These are phyloP conservation scores for Resseliella maxima DNA, from an alignment of 2,888 invertebrate genomes.

Conservation along the genomic window DNA sequence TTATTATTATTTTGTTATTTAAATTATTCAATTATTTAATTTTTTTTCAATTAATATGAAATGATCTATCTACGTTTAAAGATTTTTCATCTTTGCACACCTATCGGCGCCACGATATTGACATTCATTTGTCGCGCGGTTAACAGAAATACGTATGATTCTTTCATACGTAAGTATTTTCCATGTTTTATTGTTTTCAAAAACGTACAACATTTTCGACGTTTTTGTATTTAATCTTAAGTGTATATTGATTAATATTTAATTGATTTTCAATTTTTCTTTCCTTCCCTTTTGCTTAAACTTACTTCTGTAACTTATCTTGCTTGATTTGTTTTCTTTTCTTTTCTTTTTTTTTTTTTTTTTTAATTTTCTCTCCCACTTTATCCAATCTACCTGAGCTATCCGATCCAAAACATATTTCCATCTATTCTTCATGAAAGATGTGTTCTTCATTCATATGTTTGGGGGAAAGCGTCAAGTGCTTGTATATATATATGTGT, in stretches of 20 bases:
- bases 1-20: background rate
- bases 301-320: too few species aligned
- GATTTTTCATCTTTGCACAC: background rate
- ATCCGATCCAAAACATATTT: too few species aligned
- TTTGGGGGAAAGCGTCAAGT: too few species aligned
- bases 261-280: background rate
- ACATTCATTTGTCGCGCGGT: conserved; percentile 21
- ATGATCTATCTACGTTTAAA: conserved; percentile 35
- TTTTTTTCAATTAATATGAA: background rate
- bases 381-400: background rate
- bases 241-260: background rate
- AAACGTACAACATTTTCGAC: too few species aligned
- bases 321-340: background rate
- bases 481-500: background rate
- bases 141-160: background rate
- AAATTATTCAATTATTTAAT: background rate
- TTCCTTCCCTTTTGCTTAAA: too few species aligned
- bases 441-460: too few species aligned
- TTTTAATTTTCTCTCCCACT: background rate
- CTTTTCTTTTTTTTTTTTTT: background rate
- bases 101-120: background rate
- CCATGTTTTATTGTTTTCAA: too few species aligned
- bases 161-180: background rate
- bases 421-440: too few species aligned
- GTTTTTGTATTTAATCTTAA: background rate